Evolutionary conservation across 2,113 vertebrate species (phyloP), one percentile per base, ranked within the genome.

Genomic region (Thamnophis sirtalis): DNA sequence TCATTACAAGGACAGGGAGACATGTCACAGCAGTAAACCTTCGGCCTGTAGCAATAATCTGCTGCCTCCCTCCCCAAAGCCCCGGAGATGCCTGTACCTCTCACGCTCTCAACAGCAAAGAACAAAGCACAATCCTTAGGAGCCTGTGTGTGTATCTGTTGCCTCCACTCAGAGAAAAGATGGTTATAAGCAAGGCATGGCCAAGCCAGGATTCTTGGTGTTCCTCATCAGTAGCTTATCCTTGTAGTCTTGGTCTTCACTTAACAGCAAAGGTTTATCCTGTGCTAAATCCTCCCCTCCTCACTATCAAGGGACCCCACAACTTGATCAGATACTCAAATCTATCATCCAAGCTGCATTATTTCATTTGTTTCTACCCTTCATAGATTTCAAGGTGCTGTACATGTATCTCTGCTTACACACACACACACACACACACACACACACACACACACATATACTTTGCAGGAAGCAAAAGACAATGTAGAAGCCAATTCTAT

Each of bases 1-100:
- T 97, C 96, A 97, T 97, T 97, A 97, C 87, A 96, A 96, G 95
- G 96, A 95, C 94, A 3, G 92, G 93, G 94, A 96, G 94, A 97
- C 97, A 96, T 96, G 97, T 97, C 96, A 95, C 6, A 38, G 97
- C 96, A 97, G 96, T 94, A 95, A 96, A 96, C 95, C 84, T 94
- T 85, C 91, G 33, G 92, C 92, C 86, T 53, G 2, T 93, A 94
- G 90, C 90, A 58, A 0, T 94, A 95, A 92, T 80, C 73, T 48
- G 50, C 33, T 38, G 68, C 7, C 73, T 58, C 43, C 43, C 48
- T 84, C 91, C 96, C 95, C 87, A 84, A 84, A 80, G 54, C 50
- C 87, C 54, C 7, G 26, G 73, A 13, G 2, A 60, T 85, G 49
- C 28, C 54, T 60, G 9, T 49, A 28, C 87, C 43, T 49, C 84